Conservation (phyloP, 2,888 invertebrate genomes). For the Balanococcus diminutus region DNA sequence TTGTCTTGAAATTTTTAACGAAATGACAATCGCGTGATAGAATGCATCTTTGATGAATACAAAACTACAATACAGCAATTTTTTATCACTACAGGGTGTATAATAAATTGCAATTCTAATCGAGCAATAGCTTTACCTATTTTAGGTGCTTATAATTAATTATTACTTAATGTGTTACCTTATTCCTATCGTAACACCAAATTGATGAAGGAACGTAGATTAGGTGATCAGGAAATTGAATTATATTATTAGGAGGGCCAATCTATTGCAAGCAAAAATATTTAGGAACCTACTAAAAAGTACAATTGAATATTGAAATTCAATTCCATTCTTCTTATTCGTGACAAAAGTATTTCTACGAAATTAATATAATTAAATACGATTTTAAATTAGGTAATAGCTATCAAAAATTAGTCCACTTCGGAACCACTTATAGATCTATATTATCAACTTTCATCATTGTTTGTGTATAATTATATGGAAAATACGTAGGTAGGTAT, state of each 20-base stretch:
- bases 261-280: no score
- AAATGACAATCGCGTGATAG: conserved; percentile 35
- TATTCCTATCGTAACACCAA: background rate
- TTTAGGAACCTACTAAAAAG: no score
- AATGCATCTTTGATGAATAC: conserved; percentile 11
- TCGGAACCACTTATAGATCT: background rate
- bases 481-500: no score
- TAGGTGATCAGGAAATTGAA: background rate
- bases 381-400: background rate
- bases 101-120: conserved; percentile 10
- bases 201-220: background rate
- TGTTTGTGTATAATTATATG: background rate
- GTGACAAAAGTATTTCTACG: background rate
- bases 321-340: background rate
- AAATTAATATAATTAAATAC: background rate
- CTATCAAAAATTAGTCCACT: background rate
- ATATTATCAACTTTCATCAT: background rate
- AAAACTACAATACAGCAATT: background rate
- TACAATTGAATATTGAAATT: background rate
- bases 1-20: conserved; percentile 31
- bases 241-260: no score
- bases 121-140: background rate
- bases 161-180: background rate
- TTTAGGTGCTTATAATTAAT: background rate
- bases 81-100: background rate